These are phyloP conservation scores for Monochamus alternatus DNA, from an alignment of 2,888 invertebrate genomes.

Conservation along the genomic window DNA sequence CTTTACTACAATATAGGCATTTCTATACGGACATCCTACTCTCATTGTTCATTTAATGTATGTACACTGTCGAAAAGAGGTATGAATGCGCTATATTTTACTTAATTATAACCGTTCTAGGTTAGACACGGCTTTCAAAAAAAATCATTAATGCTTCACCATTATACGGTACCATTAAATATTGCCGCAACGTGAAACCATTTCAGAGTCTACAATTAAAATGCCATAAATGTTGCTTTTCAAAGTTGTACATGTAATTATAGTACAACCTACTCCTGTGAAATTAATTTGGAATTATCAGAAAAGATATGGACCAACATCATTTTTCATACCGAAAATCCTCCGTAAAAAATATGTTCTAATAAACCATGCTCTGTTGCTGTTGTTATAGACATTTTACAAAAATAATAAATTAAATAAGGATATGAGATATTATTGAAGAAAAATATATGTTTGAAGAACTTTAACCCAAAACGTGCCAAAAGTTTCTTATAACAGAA, in stretches of 20 bases:
- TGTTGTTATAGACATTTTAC: no score
- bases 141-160: background rate
- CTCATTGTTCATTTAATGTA: background rate
- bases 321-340: no score
- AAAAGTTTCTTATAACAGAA: no score
- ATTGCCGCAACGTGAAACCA: background rate
- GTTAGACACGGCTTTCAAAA: background rate
- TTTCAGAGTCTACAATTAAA: constrained; percentile 1
- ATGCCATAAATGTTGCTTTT: constrained; percentile 5
- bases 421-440: no score
- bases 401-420: no score
- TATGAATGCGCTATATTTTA: background rate
- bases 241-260: background rate
- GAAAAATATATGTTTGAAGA: no score
- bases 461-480: no score
- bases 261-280: background rate
- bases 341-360: no score
- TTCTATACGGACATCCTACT: background rate
- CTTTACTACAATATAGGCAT: constrained; percentile 12
- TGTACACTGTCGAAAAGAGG: background rate
- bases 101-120: background rate
- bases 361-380: no score
- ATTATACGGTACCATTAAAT: background rate
- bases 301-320: no score
- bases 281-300: background rate